Evolutionary conservation across 2,888 invertebrate genomes (phyloP).

Genomic region (Protonemura montana): DNA sequence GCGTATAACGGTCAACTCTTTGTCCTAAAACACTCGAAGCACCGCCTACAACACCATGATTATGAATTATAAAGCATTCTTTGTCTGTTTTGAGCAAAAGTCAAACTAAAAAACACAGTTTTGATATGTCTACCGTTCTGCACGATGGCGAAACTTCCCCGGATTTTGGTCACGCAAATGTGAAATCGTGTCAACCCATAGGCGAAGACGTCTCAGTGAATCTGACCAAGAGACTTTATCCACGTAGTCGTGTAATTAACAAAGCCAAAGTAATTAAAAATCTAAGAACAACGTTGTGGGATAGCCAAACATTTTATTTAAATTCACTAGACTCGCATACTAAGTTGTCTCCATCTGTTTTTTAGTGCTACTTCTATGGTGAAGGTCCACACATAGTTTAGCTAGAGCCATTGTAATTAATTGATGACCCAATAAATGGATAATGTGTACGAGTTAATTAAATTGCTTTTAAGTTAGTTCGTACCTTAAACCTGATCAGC

Average conservation of each 20-base stretch:
- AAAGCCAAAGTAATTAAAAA: constrained; percentile 17
- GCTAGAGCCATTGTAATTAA: constrained; percentile 25
- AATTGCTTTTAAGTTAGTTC: constrained; percentile 27
- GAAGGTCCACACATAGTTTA: neutral
- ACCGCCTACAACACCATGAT: neutral
- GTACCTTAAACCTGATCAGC: constrained; percentile 23
- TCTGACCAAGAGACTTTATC: neutral
- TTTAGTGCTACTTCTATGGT: neutral
- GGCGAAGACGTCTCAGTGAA: neutral
- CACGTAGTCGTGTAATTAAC: constrained; percentile 1
- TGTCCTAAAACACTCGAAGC: neutral
- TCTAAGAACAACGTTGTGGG: neutral
- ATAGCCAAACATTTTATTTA: constrained; percentile 7
- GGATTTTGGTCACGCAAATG: neutral
- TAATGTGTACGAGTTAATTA: constrained; percentile 38
- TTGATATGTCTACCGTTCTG: neutral
- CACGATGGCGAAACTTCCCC: neutral
- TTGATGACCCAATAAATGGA: constrained; percentile 38
- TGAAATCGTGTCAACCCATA: neutral
- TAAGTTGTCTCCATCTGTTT: neutral
- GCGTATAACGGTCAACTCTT: neutral
- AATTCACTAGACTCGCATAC: neutral
- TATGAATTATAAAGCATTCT: neutral
- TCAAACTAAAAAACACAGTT: neutral
- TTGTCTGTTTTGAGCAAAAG: neutral